Percentiles rank a stretch among this genome's conserved stretches.
Conservation (phyloP, 2,888 invertebrate genomes). For the Trilocha varians region DNA sequence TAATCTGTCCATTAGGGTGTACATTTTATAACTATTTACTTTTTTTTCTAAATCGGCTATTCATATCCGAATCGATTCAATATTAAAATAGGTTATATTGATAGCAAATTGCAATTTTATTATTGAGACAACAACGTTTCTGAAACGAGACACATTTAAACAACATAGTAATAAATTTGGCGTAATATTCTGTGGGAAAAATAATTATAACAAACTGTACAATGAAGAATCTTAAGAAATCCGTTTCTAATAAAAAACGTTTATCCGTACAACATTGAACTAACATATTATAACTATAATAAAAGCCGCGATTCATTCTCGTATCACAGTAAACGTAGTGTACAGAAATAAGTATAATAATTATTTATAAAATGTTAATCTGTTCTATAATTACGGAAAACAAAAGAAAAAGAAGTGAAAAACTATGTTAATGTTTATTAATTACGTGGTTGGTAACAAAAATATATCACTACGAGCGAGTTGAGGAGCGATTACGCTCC, state of each 20-base stretch:
- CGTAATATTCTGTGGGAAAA: not conserved
- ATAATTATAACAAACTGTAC: slow-evolving; percentile 3
- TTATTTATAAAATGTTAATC: slow-evolving; percentile 8
- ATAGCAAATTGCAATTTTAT: no score
- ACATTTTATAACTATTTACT: no score
- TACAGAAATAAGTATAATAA: slow-evolving; percentile 28
- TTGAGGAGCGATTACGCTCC: slow-evolving; percentile 32
- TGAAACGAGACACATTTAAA: not conserved
- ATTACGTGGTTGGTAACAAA: slow-evolving; percentile 59
- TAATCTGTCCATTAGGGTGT: no score
- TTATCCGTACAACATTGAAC: not conserved
- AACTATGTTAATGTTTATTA: slow-evolving; percentile 29
- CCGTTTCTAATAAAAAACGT: not conserved
- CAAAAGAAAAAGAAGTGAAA: slow-evolving; percentile 28
- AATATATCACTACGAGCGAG: slow-evolving; percentile 55
- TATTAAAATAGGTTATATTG: no score
- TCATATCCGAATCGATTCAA: no score
- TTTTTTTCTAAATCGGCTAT: no score
- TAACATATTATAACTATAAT: not conserved
- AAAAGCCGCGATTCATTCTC: slow-evolving; percentile 21
- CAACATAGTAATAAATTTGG: slow-evolving; percentile 1
- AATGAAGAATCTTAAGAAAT: not conserved
- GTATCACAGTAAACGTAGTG: slow-evolving; percentile 45
- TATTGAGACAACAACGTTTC: no score
- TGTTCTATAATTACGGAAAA: slow-evolving; percentile 16